Base-by-base conservation (phyloP, 2,797 vertebrate species). In the Apodemus agrarius region DNA sequence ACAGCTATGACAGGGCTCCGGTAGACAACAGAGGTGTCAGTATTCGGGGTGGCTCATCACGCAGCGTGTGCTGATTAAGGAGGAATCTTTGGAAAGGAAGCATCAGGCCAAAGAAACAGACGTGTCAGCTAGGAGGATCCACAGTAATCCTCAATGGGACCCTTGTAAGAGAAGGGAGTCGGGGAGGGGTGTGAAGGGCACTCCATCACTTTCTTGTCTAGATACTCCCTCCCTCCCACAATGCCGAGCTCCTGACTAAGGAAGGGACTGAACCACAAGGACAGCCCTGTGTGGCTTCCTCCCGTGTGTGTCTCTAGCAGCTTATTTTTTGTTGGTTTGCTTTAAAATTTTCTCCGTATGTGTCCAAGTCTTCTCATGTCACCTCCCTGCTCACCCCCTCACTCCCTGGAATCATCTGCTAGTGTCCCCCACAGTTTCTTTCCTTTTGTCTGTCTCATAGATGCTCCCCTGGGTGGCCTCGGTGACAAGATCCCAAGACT, bases 11-110 rank as follows among this genome's bases (percentile, higher is more conserved):
- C 1, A 24, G 37, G 46, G 0, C 24, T 80, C 8, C 6, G 34
- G 54, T 0, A 22, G 52, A 92, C 31, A 52, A 59, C 4, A 29
- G 37, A 69, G 4, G 14, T 14, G 12, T 37, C 72, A 76, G 21
- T 10, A 11, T 29, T 0, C 1, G 84, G 43, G 24, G 61, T 12
- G 5, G 37, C 4, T 49, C 1, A 0, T 40, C 52, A 46, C 3
- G 3, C 3, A 4, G 31, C 2, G 8, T 14, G 61, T n/a, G 24
- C 24, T 0, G 4, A 16, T 14, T 43, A 72, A 88, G 12, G 16
- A 59, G 43, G 26, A 5, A 7, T 76, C 52, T 79, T 7, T 21
- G 54, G 54, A 3, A 52, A 24, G 52, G 17, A n/a, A 4, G 2
- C 4, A 6, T 74, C n/a, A 72, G 61, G 22, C 21, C 31, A 67